Evolutionary conservation across 2,113 vertebrate species (phyloP).

Genomic region (Pituophis catenifer): DNA sequence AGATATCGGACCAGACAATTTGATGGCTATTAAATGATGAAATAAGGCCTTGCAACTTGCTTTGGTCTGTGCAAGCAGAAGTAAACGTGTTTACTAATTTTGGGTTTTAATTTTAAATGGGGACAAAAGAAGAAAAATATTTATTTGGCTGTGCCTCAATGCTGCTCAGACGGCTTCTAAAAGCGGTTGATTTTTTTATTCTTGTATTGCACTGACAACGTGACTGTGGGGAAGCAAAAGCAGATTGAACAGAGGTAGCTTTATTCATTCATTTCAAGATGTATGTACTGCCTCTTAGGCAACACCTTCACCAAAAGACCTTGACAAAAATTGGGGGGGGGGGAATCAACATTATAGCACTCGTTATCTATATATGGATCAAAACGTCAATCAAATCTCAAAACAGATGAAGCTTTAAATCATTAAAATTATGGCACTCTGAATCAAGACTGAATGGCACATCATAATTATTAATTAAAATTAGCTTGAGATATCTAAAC

Average conservation of each 20-base stretch:
- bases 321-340: not conserved
- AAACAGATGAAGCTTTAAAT: not conserved
- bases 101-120: not conserved
- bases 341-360: not conserved
- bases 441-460: not conserved
- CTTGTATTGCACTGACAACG: too few relatives aligned
- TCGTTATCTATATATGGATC: not conserved
- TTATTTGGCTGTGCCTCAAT: not conserved
- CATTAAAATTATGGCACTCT: not conserved
- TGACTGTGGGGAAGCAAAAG: not conserved
- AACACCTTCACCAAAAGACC: not conserved
- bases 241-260: not conserved
- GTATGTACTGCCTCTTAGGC: not conserved
- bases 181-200: not conserved
- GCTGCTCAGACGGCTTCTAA: not conserved
- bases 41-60: not conserved
- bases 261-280: not conserved
- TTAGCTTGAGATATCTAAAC: not conserved
- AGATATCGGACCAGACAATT: not conserved
- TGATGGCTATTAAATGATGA: not conserved
- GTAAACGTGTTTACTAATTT: not conserved
- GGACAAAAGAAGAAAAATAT: not conserved
- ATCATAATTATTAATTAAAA: not conserved
- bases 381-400: not conserved
- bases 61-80: not conserved